phyloP scores from a whole-genome alignment of 2,797 vertebrate genomes.

The Rhadinocentrus ornatus region DNA sequence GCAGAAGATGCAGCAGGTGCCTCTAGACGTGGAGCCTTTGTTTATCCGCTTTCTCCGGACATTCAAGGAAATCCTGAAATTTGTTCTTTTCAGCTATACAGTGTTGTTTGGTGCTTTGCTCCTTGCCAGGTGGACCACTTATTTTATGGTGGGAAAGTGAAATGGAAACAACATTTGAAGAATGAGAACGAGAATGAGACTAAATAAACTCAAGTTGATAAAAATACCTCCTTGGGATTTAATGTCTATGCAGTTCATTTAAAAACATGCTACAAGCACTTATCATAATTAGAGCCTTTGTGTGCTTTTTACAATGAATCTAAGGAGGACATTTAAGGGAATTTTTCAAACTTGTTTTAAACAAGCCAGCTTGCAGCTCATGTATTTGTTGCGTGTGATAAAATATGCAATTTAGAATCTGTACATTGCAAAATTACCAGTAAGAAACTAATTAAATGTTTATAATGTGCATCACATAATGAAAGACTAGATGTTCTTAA shows the following conservation, averaged over 20 bases:
- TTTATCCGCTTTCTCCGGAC: slow-evolving; percentile 90
- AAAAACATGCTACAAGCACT: slow-evolving; percentile 20
- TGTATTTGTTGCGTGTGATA: slow-evolving; percentile 28
- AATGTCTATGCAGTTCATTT: slow-evolving; percentile 37
- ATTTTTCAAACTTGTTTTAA: background rate
- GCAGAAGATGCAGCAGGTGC: slow-evolving; percentile 60
- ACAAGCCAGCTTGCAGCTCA: slow-evolving; percentile 13
- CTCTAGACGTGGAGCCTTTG: slow-evolving; percentile 83
- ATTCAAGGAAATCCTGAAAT: slow-evolving; percentile 92
- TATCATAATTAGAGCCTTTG: slow-evolving; percentile 18
- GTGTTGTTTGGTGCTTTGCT: slow-evolving; percentile 92
- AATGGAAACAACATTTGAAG: slow-evolving; percentile 11
- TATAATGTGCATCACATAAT: slow-evolving; percentile 29
- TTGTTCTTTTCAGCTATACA: slow-evolving; percentile 95
- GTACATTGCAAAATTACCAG: slow-evolving; percentile 20
- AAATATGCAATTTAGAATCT: slow-evolving; percentile 35
- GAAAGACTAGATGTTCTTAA: slow-evolving; percentile 8
- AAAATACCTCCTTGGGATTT: slow-evolving; percentile 19
- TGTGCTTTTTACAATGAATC: background rate
- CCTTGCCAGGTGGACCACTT: slow-evolving; percentile 95
- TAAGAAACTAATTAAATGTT: slow-evolving; percentile 22
- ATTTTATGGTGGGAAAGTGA: slow-evolving; percentile 91
- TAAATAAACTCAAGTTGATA: slow-evolving; percentile 32
- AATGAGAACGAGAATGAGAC: slow-evolving; percentile 29
- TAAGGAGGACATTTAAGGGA: slow-evolving; percentile 8